Conservation (phyloP, 2,113 vertebrate species). For the Planiliza haematocheilus region DNA sequence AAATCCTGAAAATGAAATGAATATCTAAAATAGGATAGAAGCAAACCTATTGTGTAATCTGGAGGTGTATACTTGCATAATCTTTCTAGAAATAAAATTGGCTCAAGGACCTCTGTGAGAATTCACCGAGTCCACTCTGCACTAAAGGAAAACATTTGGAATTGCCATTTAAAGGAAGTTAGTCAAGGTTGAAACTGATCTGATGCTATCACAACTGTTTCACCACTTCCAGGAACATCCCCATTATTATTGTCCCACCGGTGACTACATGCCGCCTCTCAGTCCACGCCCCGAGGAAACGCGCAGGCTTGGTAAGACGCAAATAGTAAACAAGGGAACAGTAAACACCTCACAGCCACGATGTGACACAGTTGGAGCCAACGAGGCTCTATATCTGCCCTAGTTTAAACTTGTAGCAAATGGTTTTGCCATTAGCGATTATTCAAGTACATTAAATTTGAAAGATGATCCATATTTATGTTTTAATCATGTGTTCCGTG, state of each 20-base stretch:
- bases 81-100: slow-evolving; percentile 1
- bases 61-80: no score
- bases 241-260: slow-evolving; percentile 79
- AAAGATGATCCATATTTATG: neutral
- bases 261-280: slow-evolving; percentile 70
- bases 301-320: slow-evolving; percentile 58
- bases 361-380: neutral
- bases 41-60: no score
- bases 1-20: no score
- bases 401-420: neutral
- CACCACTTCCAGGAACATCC: slow-evolving; percentile 68
- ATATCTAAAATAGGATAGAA: no score
- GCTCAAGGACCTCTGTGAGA: neutral
- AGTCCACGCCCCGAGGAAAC: slow-evolving; percentile 73
- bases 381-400: neutral
- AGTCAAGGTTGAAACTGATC: neutral
- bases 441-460: neutral
- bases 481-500: neutral
- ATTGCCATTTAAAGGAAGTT: slow-evolving; percentile 24
- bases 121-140: neutral
- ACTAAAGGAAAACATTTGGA: slow-evolving; percentile 29
- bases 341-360: slow-evolving; percentile 12
- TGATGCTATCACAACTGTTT: slow-evolving; percentile 42
- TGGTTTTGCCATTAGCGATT: neutral
- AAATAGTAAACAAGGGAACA: slow-evolving; percentile 43